phyloP scores from a whole-genome alignment of 2,888 invertebrate species.

The Odontothrips loti region DNA sequence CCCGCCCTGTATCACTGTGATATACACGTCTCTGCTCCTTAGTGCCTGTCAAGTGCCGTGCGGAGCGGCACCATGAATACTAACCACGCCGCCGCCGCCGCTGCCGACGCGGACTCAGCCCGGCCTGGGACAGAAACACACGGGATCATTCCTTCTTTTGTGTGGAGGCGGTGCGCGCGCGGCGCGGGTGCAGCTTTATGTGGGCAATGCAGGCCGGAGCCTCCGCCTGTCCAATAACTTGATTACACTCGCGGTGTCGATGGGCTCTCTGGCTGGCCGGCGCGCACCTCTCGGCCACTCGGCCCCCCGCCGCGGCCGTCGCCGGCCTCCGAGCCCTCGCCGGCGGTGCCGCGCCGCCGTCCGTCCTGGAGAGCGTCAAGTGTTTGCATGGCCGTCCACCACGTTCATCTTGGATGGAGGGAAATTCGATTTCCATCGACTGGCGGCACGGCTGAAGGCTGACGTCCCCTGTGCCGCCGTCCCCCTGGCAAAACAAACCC shows the following conservation, averaged over 20 bases:
- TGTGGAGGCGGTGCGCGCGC: no score
- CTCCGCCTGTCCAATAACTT: no score
- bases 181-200: no score
- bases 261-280: no score
- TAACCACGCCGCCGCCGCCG: not conserved
- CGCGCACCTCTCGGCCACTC: not conserved
- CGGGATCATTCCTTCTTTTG: no score
- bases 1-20: conserved; percentile 2
- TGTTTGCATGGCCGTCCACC: conserved; percentile 5
- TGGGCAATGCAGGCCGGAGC: no score
- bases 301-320: not conserved
- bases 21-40: conserved; percentile 13
- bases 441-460: not conserved
- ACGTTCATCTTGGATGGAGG: conserved; percentile 21
- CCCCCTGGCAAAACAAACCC: conserved; percentile 7
- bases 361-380: conserved; percentile 9
- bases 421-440: conserved; percentile 25
- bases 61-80: not conserved
- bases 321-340: not conserved
- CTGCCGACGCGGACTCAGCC: not conserved
- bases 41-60: conserved; percentile 3
- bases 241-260: no score
- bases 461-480: not conserved
- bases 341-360: not conserved
- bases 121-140: no score